Evolutionary conservation across 1,140 invertebrate genomes (phyloP).

Genomic region (Diorhabda sublineata): DNA sequence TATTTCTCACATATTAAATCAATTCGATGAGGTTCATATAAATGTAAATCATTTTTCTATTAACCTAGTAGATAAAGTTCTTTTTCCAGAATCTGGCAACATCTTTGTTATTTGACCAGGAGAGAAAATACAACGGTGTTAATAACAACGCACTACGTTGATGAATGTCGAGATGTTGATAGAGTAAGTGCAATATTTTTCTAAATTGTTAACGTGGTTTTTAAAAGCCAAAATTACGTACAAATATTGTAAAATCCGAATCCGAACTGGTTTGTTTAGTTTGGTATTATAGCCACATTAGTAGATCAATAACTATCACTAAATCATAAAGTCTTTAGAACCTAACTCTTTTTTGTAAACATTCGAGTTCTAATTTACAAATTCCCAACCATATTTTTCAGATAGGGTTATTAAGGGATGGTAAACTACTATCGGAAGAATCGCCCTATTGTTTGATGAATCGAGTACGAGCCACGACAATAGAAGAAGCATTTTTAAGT

Average conservation of each 20-base stretch:
- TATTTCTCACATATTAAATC: too few relatives aligned
- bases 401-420: constrained; percentile 87
- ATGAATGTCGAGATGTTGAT: constrained; percentile 82
- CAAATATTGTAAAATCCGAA: too few relatives aligned
- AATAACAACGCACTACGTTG: constrained; percentile 94
- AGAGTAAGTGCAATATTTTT: constrained; percentile 40
- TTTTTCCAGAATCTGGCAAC: constrained; percentile 75
- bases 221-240: neutral
- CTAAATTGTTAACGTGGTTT: neutral
- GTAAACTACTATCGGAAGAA: constrained; percentile 80
- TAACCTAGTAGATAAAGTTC: too few relatives aligned
- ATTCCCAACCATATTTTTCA: constrained; percentile 41
- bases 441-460: constrained; percentile 65
- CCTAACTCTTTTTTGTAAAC: neutral
- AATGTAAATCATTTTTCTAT: too few relatives aligned
- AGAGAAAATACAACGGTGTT: constrained; percentile 70
- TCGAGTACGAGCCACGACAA: constrained; percentile 58
- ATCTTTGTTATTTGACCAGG: constrained; percentile 69
- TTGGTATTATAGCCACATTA: neutral
- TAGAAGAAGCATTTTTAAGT: constrained; percentile 72
- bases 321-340: neutral
- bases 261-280: neutral
- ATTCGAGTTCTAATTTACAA: neutral
- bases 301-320: neutral
- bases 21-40: too few relatives aligned